These are phyloP conservation scores for Isotomurus palustris DNA, from an alignment of 2,888 invertebrate species.

Conservation along the genomic window DNA sequence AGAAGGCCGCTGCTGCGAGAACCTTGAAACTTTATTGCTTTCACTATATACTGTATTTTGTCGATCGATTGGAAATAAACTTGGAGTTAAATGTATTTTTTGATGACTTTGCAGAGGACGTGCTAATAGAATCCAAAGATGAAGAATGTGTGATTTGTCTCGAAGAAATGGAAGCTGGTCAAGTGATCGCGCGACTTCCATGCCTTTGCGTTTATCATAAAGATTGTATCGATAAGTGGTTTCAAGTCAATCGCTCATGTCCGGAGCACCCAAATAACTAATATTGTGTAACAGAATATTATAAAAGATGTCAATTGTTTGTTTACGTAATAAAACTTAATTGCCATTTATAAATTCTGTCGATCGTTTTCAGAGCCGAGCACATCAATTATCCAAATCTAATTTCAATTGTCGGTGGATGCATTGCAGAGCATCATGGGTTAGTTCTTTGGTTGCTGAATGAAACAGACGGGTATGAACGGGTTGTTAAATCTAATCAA, in stretches of 20 bases:
- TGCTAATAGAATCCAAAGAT: conserved; percentile 9
- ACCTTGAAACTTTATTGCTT: background rate
- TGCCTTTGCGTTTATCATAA: conserved; percentile 99
- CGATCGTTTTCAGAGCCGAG: too few species aligned
- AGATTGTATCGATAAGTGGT: conserved; percentile 99
- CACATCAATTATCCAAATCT: too few species aligned
- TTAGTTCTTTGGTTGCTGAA: too few species aligned
- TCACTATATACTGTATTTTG: background rate
- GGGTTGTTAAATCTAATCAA: too few species aligned
- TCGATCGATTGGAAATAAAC: background rate
- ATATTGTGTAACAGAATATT: conserved; percentile 22
- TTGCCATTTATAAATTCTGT: too few species aligned
- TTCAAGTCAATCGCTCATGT: conserved; percentile 97
- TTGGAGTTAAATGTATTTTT: background rate
- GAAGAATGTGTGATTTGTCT: conserved; percentile 97
- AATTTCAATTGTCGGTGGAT: too few species aligned
- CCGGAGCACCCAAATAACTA: conserved; percentile 97
- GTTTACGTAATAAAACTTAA: conserved; percentile 21
- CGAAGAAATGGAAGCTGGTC: conserved; percentile 91
- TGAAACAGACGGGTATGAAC: too few species aligned
- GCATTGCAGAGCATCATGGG: too few species aligned
- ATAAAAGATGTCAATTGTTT: conserved; percentile 7
- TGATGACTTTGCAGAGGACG: conserved; percentile 72
- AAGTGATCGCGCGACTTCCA: conserved; percentile 96
- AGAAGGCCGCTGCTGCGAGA: background rate